Conservation (phyloP, 1,140 invertebrate genomes). For the Drosophila orena region DNA sequence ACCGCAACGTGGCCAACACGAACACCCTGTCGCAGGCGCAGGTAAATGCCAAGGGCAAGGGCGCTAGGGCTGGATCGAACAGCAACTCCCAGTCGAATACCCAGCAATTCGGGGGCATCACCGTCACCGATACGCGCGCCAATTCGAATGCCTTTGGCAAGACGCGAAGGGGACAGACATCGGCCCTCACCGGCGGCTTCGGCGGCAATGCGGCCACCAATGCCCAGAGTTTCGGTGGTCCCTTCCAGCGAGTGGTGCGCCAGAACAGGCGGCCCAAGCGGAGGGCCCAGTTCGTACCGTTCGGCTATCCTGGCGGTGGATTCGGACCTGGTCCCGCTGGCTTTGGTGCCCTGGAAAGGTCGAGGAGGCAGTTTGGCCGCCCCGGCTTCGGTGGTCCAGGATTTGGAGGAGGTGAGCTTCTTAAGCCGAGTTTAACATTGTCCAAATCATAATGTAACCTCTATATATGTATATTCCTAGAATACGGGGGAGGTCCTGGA, state of each 20-base stretch:
- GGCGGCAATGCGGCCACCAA: constrained; percentile 55
- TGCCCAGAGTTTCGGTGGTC: constrained; percentile 43
- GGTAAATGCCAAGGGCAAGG: constrained; percentile 69
- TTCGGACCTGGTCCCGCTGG: constrained; percentile 35
- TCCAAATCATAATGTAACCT: too few relatives aligned
- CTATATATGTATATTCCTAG: too few relatives aligned
- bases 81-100: constrained; percentile 58
- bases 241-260: constrained; percentile 26
- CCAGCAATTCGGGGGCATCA: constrained; percentile 59
- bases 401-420: constrained; percentile 14
- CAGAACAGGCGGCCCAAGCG: constrained; percentile 61
- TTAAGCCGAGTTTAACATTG: too few relatives aligned
- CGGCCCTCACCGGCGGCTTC: constrained; percentile 63
- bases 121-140: constrained; percentile 58
- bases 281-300: constrained; percentile 69
- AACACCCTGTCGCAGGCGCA: constrained; percentile 60
- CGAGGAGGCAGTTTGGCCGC: constrained; percentile 57
- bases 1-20: constrained; percentile 49
- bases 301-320: constrained; percentile 55
- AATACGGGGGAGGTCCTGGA: constrained; percentile 21
- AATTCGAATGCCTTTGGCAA: constrained; percentile 74
- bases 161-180: constrained; percentile 61
- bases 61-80: constrained; percentile 47
- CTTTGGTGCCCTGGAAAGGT: constrained; percentile 19
- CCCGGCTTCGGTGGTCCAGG: constrained; percentile 1